Evolutionary conservation across 2,797 vertebrate species (phyloP), one percentile per base, ranked within the genome.

Genomic region (Babyrousa celebensis): DNA sequence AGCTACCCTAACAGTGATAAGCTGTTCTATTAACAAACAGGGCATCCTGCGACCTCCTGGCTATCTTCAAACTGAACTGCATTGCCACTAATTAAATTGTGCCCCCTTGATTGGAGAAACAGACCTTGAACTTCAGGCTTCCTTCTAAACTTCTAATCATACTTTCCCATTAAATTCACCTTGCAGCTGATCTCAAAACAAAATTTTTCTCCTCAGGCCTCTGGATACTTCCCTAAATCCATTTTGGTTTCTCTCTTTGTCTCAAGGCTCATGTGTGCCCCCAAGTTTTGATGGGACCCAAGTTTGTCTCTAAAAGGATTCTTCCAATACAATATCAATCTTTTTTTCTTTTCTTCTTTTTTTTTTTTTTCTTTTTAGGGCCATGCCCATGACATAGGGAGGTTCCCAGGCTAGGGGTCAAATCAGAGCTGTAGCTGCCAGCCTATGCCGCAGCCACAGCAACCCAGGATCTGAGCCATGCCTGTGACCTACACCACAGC

Each of bases 51-150:
- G 23, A 82, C 25, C 32, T 93, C n/a, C 29, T 82, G 68, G 54
- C 29, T 90, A 23, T 83, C 67, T 71, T 29, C 56, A 90, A 93
- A 78, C 58, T 72, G 32, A 90, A 89, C 65, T 88, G 25, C 58
- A 68, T 80, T 78, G n/a, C 72, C 17, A 78, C 85, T 89, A 96
- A 96, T 91, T 91, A 95, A 96, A 85, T 71, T 70, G 36, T 77
- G n/a, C 21, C 70, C 17, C 27, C 52, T 89, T 27, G 6, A 60
- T 7, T 84, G 48, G 40, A 95, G 27, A 93, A 65, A 48, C 67
- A 67, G 65, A 84, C 9, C 40, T 32, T 63, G 58, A 84, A 75
- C 48, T 48, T 85, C 52, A 68, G 29, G 18, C n/a, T 87, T 40
- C n/a, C 54, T 85, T 96, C 72, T 78, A 78, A 96, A 82, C 23